Evolutionary conservation across 2,797 vertebrate species (phyloP).

Genomic region (Rousettus madagascariensis): DNA sequence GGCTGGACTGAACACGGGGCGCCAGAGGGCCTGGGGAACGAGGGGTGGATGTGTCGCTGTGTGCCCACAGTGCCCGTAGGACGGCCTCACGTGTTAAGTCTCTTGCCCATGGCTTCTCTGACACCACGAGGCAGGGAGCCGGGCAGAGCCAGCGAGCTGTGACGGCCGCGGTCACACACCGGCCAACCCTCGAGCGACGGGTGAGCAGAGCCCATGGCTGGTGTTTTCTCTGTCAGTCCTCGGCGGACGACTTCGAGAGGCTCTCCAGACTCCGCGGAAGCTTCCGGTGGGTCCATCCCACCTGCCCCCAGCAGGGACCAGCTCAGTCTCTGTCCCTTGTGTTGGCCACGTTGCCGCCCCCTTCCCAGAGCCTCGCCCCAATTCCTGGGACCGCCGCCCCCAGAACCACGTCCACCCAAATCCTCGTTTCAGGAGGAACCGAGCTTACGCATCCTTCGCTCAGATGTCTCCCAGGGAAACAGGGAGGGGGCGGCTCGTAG

Average conservation of each 20-base stretch:
- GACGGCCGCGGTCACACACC: no score
- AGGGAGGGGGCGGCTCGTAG: accelerated
- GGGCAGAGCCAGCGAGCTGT: background rate
- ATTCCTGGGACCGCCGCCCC: background rate
- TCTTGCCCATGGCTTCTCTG: background rate
- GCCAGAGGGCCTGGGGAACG: background rate
- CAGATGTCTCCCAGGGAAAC: background rate
- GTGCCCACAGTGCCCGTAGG: background rate
- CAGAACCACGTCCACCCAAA: no score
- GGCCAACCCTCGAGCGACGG: background rate
- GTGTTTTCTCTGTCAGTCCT: background rate
- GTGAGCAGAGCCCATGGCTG: no score
- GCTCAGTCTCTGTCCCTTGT: background rate
- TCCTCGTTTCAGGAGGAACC: background rate
- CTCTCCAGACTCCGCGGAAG: background rate
- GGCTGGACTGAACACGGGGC: background rate
- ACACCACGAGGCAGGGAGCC: background rate
- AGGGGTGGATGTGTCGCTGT: background rate
- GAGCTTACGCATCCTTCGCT: no score
- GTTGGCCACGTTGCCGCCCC: background rate
- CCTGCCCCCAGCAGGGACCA: background rate
- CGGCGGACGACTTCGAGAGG: background rate
- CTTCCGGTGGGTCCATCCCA: background rate
- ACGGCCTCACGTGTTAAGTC: background rate
- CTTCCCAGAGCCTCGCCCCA: background rate